These are phyloP conservation scores for Sebastes reedi DNA, from an alignment of 2,797 vertebrate genomes.

Conservation along the genomic window DNA sequence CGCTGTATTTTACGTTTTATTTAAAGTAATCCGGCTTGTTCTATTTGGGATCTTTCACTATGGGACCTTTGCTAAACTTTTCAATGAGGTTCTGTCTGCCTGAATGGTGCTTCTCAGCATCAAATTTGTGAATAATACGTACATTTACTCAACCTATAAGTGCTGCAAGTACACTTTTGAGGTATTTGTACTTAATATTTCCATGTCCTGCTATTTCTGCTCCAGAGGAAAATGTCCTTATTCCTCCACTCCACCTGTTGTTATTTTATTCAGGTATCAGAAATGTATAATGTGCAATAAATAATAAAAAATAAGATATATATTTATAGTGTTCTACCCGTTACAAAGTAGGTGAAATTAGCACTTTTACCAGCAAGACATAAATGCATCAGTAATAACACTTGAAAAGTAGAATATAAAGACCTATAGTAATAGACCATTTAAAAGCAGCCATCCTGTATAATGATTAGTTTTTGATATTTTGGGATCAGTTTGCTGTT, in stretches of 20 bases:
- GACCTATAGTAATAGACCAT: background rate
- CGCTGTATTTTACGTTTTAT: too few relatives aligned
- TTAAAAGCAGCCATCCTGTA: background rate
- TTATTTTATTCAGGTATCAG: background rate
- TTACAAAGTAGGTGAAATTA: background rate
- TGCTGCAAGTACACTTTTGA: background rate
- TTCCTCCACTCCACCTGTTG: background rate
- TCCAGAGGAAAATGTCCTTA: background rate
- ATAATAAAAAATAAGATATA: background rate
- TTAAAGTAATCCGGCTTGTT: background rate
- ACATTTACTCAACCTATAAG: background rate
- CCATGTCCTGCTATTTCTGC: background rate
- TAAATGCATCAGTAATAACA: background rate
- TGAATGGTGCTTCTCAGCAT: background rate
- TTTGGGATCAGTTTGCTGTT: background rate
- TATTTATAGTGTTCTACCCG: background rate
- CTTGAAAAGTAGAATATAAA: background rate
- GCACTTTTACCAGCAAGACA: background rate
- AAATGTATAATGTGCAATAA: background rate
- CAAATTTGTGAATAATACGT: background rate
- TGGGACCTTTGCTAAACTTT: fast-evolving
- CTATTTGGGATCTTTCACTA: background rate
- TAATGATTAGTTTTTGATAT: background rate
- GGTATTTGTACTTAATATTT: background rate
- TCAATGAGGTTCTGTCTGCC: background rate